Evolutionary conservation across 2,797 vertebrate species (phyloP).

Genomic region (Hipposideros larvatus): DNA sequence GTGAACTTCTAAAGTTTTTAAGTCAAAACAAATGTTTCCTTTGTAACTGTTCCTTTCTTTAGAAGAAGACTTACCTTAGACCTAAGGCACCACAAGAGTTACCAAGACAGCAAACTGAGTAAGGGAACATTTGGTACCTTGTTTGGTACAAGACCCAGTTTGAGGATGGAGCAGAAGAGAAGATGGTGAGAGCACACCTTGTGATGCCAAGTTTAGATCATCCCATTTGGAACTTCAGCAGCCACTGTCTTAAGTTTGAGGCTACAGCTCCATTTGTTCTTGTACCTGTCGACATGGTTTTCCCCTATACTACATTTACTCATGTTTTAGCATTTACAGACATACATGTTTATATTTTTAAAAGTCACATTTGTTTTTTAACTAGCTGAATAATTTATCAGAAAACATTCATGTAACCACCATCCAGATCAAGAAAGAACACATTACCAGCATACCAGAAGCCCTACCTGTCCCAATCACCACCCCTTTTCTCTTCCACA

Average conservation of each 20-base stretch:
- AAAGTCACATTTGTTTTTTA: not conserved
- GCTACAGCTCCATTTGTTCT: not conserved
- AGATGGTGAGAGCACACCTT: not conserved
- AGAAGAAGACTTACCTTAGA: not conserved
- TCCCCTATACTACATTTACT: not conserved
- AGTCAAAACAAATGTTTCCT: not conserved
- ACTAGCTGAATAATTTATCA: not conserved
- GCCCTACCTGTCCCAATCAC: not conserved
- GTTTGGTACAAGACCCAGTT: not conserved
- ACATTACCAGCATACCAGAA: not conserved
- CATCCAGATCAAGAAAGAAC: not conserved
- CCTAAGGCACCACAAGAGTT: not conserved
- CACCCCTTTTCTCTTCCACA: not conserved
- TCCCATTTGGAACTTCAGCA: not conserved
- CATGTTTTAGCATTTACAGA: not conserved
- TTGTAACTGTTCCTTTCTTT: not conserved
- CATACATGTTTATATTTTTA: not conserved
- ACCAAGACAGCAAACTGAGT: not conserved
- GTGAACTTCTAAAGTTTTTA: not conserved
- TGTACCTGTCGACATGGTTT: not conserved
- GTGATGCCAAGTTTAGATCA: not conserved
- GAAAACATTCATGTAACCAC: not conserved
- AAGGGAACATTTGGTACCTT: not conserved
- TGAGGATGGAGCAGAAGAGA: not conserved
- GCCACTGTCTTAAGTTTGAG: not conserved